These are phyloP conservation scores for Drosophila grimshawi DNA, from an alignment of 1,140 invertebrate species.

Conservation along the genomic window DNA sequence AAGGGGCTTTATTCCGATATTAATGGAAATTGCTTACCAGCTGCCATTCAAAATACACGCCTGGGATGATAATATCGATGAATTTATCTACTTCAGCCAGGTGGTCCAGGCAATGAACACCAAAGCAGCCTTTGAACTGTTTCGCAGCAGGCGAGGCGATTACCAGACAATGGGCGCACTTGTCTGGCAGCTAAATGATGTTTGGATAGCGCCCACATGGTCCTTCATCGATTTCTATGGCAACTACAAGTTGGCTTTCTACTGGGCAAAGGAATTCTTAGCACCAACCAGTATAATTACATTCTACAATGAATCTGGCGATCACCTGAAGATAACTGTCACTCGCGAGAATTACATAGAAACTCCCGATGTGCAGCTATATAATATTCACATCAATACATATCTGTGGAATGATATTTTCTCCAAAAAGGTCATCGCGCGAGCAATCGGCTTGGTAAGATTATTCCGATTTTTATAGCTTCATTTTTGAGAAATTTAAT, in stretches of 20 bases:
- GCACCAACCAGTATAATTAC: constrained; percentile 86
- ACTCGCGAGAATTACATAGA: constrained; percentile 56
- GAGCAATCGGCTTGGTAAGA: constrained; percentile 54
- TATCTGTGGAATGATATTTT: constrained; percentile 69
- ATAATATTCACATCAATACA: constrained; percentile 55
- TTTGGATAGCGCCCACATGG: constrained; percentile 99
- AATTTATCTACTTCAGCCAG: constrained; percentile 91
- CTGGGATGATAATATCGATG: constrained; percentile 85
- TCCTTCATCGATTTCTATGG: constrained; percentile 90
- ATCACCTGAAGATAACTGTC: constrained; percentile 64
- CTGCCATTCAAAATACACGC: constrained; percentile 86
- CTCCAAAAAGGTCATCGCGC: constrained; percentile 47
- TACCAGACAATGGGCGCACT: constrained; percentile 97
- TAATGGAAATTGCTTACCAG: constrained; percentile 86
- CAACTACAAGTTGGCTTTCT: constrained; percentile 89
- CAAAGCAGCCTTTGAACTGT: constrained; percentile 94
- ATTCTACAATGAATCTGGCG: constrained; percentile 46
- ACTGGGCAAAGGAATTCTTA: constrained; percentile 94
- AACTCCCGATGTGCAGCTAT: constrained; percentile 29
- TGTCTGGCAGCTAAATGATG: constrained; percentile 99
- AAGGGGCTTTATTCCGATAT: constrained; percentile 88
- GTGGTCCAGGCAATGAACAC: constrained; percentile 94
- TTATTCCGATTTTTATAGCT: neutral
- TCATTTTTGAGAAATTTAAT: neutral
- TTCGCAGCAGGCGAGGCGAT: constrained; percentile 89